Evolutionary conservation across 2,888 invertebrate species (phyloP).

Genomic region (Parelbella ahira): DNA sequence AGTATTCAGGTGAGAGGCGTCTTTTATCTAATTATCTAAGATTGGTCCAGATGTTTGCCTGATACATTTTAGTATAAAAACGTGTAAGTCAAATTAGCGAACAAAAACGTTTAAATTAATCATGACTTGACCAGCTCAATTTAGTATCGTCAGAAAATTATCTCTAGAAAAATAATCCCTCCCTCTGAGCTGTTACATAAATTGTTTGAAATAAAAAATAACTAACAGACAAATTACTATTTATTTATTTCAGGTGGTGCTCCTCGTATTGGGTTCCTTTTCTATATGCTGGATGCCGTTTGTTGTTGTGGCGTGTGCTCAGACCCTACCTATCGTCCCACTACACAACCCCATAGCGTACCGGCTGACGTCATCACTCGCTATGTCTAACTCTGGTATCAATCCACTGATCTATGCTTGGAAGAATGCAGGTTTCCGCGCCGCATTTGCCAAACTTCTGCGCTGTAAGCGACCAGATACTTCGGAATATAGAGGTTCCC

Average conservation of each 20-base stretch:
- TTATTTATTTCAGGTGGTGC: constrained; percentile 84
- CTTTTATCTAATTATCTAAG: too few relatives aligned
- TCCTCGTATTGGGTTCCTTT: constrained; percentile 88
- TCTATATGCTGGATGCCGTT: constrained; percentile 91
- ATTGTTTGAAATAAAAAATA: too few relatives aligned
- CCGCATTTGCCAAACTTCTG: constrained; percentile 84
- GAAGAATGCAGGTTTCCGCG: constrained; percentile 89
- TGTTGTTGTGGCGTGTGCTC: constrained; percentile 84
- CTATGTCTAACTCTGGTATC: constrained; percentile 89
- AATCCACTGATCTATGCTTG: constrained; percentile 92
- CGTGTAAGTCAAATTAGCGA: too few relatives aligned
- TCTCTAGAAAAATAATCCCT: too few relatives aligned
- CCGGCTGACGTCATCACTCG: constrained; percentile 84
- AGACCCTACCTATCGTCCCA: constrained; percentile 76
- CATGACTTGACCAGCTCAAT: too few relatives aligned
- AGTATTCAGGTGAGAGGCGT: constrained; percentile 84
- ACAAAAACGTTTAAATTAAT: too few relatives aligned
- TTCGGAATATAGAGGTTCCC: constrained; percentile 77
- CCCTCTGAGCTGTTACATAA: too few relatives aligned
- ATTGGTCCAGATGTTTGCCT: too few relatives aligned
- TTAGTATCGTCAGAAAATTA: too few relatives aligned
- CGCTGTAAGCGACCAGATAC: constrained; percentile 83
- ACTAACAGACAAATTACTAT: too few relatives aligned
- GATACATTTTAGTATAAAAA: too few relatives aligned
- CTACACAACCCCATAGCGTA: constrained; percentile 80